Base-by-base conservation (phyloP, 2,888 invertebrate species). In the Timema podura region DNA sequence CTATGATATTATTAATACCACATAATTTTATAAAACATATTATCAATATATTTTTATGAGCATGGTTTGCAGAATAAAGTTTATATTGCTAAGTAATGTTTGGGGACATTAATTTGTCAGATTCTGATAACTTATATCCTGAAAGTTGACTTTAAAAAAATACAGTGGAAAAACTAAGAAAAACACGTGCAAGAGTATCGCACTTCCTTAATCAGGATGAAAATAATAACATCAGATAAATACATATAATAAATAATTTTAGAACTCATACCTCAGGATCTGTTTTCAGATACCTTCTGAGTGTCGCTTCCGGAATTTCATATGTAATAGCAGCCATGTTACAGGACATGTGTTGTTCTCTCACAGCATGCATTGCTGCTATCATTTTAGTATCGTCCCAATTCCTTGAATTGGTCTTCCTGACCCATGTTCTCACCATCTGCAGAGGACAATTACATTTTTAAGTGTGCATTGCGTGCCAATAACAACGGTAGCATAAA, bases 231-330 rank as follows among this genome's bases (percentile, higher is more conserved):
- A 5, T 11, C 13, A 54, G 54, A 2, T 2, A 7, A 5, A 13
- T 54, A 54, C 5, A 5, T 5, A 54, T 1, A 54, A 2, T n/a
- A n/a, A 54, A 2, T 5, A 5, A 2, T 5, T 8, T 13, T 5
- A 2, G 1, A 5, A 5, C 6, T 54, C 54, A 13, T 13, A 2
- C 54, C 54, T 54, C 54, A 54, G 54, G 54, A 54, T 54, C 6
- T 15, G 54, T 54, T 5, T 54, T 54, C 54, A 54, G 54, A 54
- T 54, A 54, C 16, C 54, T 54, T 54, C 54, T 13, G 54, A 16
- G 2, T 54, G 2, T 54, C 5, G n/a, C n/a, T n/a, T n/a, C n/a
- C n/a, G n/a, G n/a, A n/a, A n/a, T n/a, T n/a, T n/a, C n/a, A 54
- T 54, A 54, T 54, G 54, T 54, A 16, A 16, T 54, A 54, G 10